Base-by-base conservation (phyloP, 2,797 vertebrate species). In the Scyliorhinus canicula region DNA sequence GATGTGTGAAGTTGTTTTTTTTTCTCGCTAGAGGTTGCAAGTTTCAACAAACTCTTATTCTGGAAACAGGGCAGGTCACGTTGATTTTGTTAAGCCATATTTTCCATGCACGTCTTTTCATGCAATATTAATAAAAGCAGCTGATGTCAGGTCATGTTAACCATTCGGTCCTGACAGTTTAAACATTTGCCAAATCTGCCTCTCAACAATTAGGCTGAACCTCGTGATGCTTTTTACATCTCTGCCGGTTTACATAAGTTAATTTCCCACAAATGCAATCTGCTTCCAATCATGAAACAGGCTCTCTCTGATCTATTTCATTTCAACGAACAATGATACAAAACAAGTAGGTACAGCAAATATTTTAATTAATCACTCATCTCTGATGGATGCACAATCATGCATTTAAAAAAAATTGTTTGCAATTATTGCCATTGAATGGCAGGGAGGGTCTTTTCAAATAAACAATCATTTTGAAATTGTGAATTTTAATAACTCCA, bases 221-320 rank as follows among this genome's bases (percentile, higher is more conserved):
- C 93, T 74, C 67, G 8, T 52, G 93, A 94, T 35, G 44, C 67
- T 31, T 52, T 91, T 94, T 94, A 67, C 65, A 94, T 74, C 93
- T 74, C 93, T 94, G 93, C 14, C 93, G 71, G 47, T 94, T 94
- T 94, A 94, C 93, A 94, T n/a, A 52, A 94, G 93, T 67, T 94
- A 94, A 94, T 94, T 52, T 52, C 74, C 67, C 67, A 71, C 47
- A 94, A 94, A 94, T 52, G 47, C 93, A 94, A 94, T 94, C 93
- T 94, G 93, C 44, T 71, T 94, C 50, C 93, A 94, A 94, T 94
- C 93, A 94, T 71, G 47, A 94, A 67, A 71, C 67, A 55, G 67
- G 4, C 93, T 94, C 93, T 94, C 67, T n/a, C n/a, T n/a, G n/a
- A 94, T 94, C 93, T 52, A 50, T 74, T 94, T 44, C 93, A 69